These are phyloP conservation scores for Eucera pruinosa DNA, from an alignment of 2,888 invertebrate genomes.

Conservation along the genomic window DNA sequence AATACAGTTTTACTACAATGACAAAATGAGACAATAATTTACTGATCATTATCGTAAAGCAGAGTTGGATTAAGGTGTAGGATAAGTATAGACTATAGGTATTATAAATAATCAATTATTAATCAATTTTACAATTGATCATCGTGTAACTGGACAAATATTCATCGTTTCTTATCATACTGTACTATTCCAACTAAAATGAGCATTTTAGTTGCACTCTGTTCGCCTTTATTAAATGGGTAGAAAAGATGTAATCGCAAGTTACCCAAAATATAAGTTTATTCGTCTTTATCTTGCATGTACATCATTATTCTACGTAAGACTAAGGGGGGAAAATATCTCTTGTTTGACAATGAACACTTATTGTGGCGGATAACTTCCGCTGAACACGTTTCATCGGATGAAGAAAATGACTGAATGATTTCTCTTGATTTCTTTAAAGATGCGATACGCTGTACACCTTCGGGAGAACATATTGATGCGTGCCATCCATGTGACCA, in stretches of 20 bases:
- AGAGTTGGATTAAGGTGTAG: too few species aligned
- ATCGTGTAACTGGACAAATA: too few species aligned
- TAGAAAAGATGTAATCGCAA: neutral
- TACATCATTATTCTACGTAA: slow-evolving; percentile 19
- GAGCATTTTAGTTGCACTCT: too few species aligned
- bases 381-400: neutral
- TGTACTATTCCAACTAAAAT: too few species aligned
- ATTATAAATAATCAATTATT: too few species aligned
- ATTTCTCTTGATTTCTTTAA: slow-evolving; percentile 37
- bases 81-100: too few species aligned
- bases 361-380: neutral
- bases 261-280: slow-evolving; percentile 36
- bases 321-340: neutral
- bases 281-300: slow-evolving; percentile 27
- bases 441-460: slow-evolving; percentile 47
- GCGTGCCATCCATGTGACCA: slow-evolving; percentile 70
- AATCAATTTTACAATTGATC: too few species aligned
- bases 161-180: too few species aligned
- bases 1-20: neutral
- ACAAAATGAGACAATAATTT: neutral
- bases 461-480: slow-evolving; percentile 57
- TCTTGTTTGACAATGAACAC: slow-evolving; percentile 14
- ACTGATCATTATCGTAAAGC: neutral
- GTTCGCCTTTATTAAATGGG: too few species aligned
- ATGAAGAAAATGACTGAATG: slow-evolving; percentile 1